Evolutionary conservation across 1,140 invertebrate species (phyloP).

Genomic region (Muscidifurax raptorellus): DNA sequence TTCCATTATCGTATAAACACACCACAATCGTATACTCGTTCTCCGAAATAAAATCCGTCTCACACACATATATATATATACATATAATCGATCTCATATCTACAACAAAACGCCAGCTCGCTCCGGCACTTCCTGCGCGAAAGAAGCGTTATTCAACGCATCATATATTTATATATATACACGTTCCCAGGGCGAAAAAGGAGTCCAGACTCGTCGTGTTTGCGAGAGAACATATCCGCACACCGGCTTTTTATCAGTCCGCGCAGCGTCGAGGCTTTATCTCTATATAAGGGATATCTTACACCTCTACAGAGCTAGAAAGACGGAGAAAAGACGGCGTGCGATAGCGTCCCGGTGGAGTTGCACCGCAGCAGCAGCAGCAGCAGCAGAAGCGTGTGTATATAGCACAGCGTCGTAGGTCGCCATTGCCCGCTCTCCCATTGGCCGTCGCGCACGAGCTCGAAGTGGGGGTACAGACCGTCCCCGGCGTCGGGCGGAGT

Average conservation of each 20-base stretch:
- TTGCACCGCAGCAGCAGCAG: neutral
- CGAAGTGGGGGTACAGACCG: constrained; percentile 16
- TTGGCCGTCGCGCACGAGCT: neutral
- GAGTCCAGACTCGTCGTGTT: no score
- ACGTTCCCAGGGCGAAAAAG: no score
- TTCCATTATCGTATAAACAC: no score
- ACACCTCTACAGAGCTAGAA: neutral
- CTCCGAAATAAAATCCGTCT: no score
- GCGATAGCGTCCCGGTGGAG: neutral
- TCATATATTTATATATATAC: no score
- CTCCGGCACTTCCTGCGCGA: no score
- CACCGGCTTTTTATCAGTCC: neutral
- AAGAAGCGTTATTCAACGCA: no score
- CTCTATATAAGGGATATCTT: neutral
- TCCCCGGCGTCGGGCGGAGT: constrained; percentile 40
- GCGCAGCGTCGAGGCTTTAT: neutral
- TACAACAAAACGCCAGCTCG: no score
- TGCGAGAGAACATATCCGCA: neutral
- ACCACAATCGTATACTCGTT: no score
- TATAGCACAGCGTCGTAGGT: neutral
- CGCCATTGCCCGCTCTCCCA: constrained; percentile 32
- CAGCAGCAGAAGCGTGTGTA: no score
- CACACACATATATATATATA: no score
- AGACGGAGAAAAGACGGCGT: neutral
- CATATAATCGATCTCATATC: no score